Evolutionary conservation across 2,797 vertebrate species (phyloP).

Genomic region (Urophycis tenuis): DNA sequence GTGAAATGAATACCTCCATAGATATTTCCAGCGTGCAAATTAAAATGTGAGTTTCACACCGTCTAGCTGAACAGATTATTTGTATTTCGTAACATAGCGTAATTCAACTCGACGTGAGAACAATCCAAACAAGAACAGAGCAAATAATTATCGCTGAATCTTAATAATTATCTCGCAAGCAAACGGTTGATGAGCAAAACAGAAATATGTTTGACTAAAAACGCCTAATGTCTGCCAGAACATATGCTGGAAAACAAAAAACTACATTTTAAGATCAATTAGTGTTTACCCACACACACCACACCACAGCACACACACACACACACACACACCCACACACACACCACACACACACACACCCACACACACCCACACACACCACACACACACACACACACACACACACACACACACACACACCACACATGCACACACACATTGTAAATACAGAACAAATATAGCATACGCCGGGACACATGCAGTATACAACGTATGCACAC

Average conservation of each 20-base stretch:
- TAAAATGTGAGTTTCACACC: background rate
- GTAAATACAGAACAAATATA: background rate
- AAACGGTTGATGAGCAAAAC: background rate
- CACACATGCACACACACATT: background rate
- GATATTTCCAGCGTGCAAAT: background rate
- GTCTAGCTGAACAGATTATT: background rate
- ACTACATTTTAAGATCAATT: too few relatives aligned
- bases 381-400: too few relatives aligned
- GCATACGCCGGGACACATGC: background rate
- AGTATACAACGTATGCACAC: background rate
- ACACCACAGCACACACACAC: too few relatives aligned
- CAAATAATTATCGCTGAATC: background rate
- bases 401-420: too few relatives aligned
- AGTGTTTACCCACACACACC: too few relatives aligned
- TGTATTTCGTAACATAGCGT: background rate
- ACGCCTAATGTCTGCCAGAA: too few relatives aligned
- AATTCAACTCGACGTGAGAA: slow-evolving; percentile 15
- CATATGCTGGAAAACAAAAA: too few relatives aligned
- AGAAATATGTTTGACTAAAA: background rate
- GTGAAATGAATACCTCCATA: background rate
- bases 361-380: background rate
- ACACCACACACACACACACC: too few relatives aligned
- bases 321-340: too few relatives aligned
- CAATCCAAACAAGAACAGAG: slow-evolving; percentile 1
- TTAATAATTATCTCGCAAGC: background rate